phyloP scores from a whole-genome alignment of 2,797 vertebrate species.

The Bryconaethiops microstoma region DNA sequence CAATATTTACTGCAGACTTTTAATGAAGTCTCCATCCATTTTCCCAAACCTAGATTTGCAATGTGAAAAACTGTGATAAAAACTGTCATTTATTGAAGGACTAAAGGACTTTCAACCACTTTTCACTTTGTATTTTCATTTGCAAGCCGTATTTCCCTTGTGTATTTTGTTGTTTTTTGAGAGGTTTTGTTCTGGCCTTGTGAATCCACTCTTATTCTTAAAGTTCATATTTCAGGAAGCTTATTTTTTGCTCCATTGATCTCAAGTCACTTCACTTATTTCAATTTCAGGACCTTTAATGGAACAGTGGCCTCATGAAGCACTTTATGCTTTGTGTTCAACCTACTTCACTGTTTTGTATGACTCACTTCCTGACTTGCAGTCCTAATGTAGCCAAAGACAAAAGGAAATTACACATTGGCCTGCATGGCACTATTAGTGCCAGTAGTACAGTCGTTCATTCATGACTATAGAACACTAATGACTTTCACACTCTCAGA shows the following conservation, averaged over 20 bases:
- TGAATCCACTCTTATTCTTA: not conserved
- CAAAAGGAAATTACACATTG: too few species aligned
- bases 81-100: not conserved
- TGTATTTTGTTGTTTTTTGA: not conserved
- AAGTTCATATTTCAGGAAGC: not conserved
- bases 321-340: not conserved
- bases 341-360: not conserved
- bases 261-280: slow-evolving; percentile 17
- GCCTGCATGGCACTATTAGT: not conserved
- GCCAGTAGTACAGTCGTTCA: not conserved
- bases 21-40: too few species aligned
- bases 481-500: not conserved
- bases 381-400: not conserved
- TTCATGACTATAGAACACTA: not conserved
- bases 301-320: too few species aligned
- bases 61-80: too few species aligned
- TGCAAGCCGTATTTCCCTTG: not conserved
- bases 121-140: not conserved
- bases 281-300: not conserved
- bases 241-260: not conserved
- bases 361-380: not conserved
- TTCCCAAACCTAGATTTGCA: too few species aligned
- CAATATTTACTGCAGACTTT: too few species aligned
- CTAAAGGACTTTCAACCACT: not conserved
- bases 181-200: not conserved